A percentile compares a stretch with the other conserved stretches of the same genome.
These are phyloP conservation scores for Chrosomus eos DNA, from an alignment of 2,797 vertebrate genomes.

Conservation along the genomic window DNA sequence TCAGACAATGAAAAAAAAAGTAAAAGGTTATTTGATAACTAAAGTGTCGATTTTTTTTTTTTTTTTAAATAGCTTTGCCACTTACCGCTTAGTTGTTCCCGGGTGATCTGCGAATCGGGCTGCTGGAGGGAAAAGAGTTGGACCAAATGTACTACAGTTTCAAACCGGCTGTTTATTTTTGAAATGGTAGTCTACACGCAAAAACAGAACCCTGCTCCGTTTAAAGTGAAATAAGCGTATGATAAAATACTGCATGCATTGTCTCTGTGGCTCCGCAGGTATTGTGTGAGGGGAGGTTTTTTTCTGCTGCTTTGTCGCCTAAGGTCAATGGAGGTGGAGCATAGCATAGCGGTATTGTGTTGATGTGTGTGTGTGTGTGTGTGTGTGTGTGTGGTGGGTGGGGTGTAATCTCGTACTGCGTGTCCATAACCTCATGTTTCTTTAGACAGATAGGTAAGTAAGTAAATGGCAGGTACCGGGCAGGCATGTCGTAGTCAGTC, in stretches of 20 bases:
- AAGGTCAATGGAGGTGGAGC: conserved; percentile 45
- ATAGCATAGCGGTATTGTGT: conserved; percentile 40
- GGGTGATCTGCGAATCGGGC: not conserved
- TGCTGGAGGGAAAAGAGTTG: not conserved
- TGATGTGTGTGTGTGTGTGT: not conserved
- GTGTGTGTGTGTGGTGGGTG: too few species aligned
- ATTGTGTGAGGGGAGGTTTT: conserved; percentile 5
- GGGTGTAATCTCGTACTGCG: not conserved
- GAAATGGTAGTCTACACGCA: not conserved
- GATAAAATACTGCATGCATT: not conserved
- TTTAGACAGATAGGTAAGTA: not conserved
- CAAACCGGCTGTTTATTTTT: not conserved
- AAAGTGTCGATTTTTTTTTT: not conserved
- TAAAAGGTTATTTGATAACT: not conserved
- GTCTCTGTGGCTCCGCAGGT: conserved; percentile 2
- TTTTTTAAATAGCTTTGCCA: not conserved
- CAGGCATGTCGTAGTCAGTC: not conserved
- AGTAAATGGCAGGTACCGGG: not conserved
- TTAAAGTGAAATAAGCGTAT: not conserved
- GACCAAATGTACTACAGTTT: not conserved
- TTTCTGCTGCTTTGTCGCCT: conserved; percentile 21
- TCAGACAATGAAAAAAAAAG: not conserved
- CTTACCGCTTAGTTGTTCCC: conserved; percentile 28
- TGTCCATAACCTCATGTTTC: not conserved
- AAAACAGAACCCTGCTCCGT: not conserved